Conservation (phyloP, 2,797 vertebrate genomes). For the Sphenopsis melanotis region DNA sequence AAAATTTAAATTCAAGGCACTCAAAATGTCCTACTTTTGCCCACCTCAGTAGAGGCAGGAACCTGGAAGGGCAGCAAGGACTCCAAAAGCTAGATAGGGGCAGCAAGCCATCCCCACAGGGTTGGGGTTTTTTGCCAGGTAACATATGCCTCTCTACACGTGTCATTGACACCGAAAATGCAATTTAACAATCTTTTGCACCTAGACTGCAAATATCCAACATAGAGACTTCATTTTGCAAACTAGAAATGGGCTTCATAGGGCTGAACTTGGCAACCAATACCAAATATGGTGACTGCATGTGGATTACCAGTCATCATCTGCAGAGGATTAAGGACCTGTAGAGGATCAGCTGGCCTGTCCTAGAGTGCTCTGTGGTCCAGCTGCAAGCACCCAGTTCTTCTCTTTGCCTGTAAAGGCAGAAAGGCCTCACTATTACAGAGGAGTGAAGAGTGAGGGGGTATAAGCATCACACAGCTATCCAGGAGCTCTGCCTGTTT, state of each 20-base stretch:
- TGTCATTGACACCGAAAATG: background rate
- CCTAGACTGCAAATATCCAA: background rate
- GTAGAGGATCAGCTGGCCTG: background rate
- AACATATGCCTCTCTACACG: background rate
- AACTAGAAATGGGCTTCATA: background rate
- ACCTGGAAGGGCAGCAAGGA: background rate
- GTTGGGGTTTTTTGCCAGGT: fast-evolving
- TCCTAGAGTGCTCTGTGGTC: background rate
- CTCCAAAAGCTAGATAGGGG: background rate
- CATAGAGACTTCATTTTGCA: background rate
- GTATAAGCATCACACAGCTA: fast-evolving
- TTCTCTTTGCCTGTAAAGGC: background rate
- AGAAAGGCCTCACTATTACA: background rate
- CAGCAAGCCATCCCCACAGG: background rate
- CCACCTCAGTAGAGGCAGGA: background rate
- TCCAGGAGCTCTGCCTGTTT: background rate
- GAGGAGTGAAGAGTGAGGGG: background rate
- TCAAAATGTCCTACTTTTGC: background rate
- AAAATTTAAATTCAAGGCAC: background rate
- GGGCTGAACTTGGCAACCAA: background rate
- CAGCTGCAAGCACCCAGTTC: background rate
- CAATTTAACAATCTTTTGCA: background rate
- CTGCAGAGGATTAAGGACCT: background rate
- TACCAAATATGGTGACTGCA: background rate
- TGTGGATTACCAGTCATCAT: fast-evolving